These are phyloP conservation scores for Perca flavescens DNA, from an alignment of 2,113 vertebrate genomes.

Conservation along the genomic window DNA sequence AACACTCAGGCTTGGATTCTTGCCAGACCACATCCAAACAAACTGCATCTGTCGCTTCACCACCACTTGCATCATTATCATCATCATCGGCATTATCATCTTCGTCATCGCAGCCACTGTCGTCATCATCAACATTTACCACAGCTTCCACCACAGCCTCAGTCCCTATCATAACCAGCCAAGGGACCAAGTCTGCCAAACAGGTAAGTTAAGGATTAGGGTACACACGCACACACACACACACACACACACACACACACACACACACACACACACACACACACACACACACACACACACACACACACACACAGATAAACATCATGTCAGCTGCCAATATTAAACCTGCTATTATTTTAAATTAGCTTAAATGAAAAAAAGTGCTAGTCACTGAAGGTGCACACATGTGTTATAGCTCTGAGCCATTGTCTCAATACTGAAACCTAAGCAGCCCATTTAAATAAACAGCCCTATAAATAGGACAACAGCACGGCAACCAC, in stretches of 20 bases:
- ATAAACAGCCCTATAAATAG: slow-evolving; percentile 81
- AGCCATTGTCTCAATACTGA: slow-evolving; percentile 73
- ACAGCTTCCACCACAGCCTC: slow-evolving; percentile 49
- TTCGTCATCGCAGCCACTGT: slow-evolving; percentile 49
- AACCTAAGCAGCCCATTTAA: slow-evolving; percentile 71
- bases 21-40: slow-evolving; percentile 74
- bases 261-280: background rate
- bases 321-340: background rate
- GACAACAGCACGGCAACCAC: slow-evolving; percentile 76
- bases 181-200: slow-evolving; percentile 70
- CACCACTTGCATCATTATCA: slow-evolving; percentile 60
- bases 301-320: background rate
- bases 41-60: slow-evolving; percentile 66
- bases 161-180: slow-evolving; percentile 56
- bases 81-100: slow-evolving; percentile 48
- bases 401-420: too few relatives aligned
- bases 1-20: slow-evolving; percentile 61
- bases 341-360: too few relatives aligned
- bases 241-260: background rate
- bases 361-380: too few relatives aligned
- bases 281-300: background rate
- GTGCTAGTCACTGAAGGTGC: too few relatives aligned
- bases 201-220: slow-evolving; percentile 72
- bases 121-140: slow-evolving; percentile 54
- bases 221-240: background rate